phyloP scores from a whole-genome alignment of 2,113 vertebrate genomes.

The Plectropomus leopardus region DNA sequence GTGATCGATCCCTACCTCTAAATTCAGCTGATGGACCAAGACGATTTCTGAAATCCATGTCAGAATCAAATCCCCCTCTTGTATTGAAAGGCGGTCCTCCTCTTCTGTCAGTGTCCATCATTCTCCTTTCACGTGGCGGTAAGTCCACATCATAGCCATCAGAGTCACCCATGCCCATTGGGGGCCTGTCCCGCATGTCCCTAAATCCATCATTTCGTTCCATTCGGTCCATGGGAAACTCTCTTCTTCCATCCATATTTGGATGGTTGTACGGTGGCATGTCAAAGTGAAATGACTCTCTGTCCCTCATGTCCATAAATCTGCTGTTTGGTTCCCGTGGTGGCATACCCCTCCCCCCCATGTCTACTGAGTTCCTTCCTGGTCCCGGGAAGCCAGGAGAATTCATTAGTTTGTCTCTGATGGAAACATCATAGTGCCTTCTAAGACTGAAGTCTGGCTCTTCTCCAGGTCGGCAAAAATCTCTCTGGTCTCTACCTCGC shows the following conservation, averaged over 20 bases:
- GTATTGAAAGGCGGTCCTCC: constrained; percentile 83
- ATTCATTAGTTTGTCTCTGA: constrained; percentile 89
- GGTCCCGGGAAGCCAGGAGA: constrained; percentile 88
- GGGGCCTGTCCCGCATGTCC: constrained; percentile 77
- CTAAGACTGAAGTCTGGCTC: constrained; percentile 88
- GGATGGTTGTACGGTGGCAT: constrained; percentile 86
- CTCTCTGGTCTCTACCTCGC: constrained; percentile 88
- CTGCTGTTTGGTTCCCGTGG: constrained; percentile 78
- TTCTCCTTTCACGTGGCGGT: constrained; percentile 84
- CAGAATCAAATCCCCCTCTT: constrained; percentile 85
- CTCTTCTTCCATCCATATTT: constrained; percentile 80
- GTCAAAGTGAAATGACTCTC: constrained; percentile 87
- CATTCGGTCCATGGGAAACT: constrained; percentile 76
- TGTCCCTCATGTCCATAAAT: constrained; percentile 89
- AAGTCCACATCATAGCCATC: constrained; percentile 79
- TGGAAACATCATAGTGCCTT: constrained; percentile 87
- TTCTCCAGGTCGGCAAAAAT: constrained; percentile 88
- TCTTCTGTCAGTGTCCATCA: constrained; percentile 91
- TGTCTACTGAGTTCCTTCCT: constrained; percentile 74
- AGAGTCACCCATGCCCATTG: constrained; percentile 62
- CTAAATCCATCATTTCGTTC: constrained; percentile 79
- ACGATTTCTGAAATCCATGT: constrained; percentile 92
- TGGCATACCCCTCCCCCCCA: constrained; percentile 80
- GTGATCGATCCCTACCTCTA: constrained; percentile 80
- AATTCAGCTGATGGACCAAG: constrained; percentile 86